Evolutionary conservation across 2,888 invertebrate genomes (phyloP), one percentile per base, ranked within the genome.

Genomic region (Drosophila fungiperda): DNA sequence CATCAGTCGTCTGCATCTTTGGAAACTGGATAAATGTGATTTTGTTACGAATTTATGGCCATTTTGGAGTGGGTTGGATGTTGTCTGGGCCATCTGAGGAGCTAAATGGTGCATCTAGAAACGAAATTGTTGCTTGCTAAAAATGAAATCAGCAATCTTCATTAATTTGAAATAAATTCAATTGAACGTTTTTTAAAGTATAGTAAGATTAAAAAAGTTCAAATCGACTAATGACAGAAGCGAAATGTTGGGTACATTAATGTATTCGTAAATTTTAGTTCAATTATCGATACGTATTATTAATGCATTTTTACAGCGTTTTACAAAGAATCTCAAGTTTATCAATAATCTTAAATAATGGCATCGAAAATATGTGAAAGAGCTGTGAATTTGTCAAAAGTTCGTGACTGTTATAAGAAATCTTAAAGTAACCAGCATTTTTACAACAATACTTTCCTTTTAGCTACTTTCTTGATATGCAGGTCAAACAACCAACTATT

Each of bases 21-120:
- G 71, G 59, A 73, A 79, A 76, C 76, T 85, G 83, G 71, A 85
- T 85, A 83, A 86, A 83, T 86, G 82, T 54, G 82, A 82, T 83
- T 83, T 78, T 73, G 49, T 58, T 42, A 66, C 72, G 62, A 77
- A 77, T 73, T 79, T 69, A 67, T 61, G 49, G 76, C 17, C 35
- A 7, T 23, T 55, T 32, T 15, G 17, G 70, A 35, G 11, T 68
- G 65, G 35, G 58, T 54, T 64, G 12, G 66, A 50, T 63, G 72
- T 40, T 73, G 80, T 78, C 76, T 80, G 68, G 60, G 45, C 48
- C n/a, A 15, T 45, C 50, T 35, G 15, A 45, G 40, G 17, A 40
- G 5, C n/a, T 36, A 45, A 32, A 68, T 23, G 71, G 64, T 71
- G 58, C 38, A 32, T 59, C 26, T 45, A 9, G 40, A 40, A 57